phyloP scores from a whole-genome alignment of 2,113 vertebrate genomes.

The Uropsilus gracilis region DNA sequence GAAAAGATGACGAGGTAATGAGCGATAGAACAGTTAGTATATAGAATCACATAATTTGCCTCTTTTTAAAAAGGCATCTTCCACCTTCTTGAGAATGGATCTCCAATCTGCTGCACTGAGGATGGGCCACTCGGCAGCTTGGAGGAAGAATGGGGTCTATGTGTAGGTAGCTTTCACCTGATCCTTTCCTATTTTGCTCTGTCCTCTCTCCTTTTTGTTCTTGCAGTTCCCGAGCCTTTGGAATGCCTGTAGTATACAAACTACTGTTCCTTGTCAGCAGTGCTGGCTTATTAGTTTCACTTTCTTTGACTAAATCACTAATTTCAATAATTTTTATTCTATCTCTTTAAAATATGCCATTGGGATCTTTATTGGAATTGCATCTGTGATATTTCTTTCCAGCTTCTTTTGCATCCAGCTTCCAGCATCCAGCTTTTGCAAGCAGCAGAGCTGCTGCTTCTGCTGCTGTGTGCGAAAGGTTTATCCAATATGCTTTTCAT shows the following conservation, averaged over 20 bases:
- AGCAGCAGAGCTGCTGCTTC: no score
- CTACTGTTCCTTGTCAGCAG: neutral
- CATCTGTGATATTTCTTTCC: no score
- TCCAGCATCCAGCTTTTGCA: no score
- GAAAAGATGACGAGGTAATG: neutral
- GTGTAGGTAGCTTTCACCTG: neutral
- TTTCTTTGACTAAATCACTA: neutral
- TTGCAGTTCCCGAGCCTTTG: neutral
- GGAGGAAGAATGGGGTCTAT: neutral
- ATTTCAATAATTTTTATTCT: no score
- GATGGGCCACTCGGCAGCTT: neutral
- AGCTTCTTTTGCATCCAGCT: no score
- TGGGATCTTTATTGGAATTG: no score
- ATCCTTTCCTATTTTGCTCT: neutral
- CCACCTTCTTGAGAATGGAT: neutral
- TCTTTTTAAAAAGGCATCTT: neutral
- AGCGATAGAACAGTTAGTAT: neutral
- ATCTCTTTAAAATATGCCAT: no score
- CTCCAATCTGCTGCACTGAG: neutral
- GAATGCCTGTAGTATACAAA: neutral
- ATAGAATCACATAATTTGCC: neutral
- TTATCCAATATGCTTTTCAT: neutral
- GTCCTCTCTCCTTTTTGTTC: neutral
- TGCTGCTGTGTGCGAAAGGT: neutral
- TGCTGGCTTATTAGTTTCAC: conserved; percentile 11